Base-by-base conservation (phyloP, 2,888 invertebrate genomes). In the Agrotis segetum region DNA sequence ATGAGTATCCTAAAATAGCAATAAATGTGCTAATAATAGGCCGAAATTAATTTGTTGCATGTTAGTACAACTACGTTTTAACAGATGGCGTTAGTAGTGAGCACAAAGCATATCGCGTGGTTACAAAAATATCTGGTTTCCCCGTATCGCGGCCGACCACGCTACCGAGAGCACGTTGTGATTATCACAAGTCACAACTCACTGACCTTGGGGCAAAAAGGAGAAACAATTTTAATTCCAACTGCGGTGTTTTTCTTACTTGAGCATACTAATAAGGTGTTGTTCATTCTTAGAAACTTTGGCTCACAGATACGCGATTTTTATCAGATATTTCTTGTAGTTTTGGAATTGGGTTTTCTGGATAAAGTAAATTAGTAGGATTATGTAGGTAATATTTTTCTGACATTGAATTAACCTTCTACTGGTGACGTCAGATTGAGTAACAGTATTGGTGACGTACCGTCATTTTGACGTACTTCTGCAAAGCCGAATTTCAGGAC, bases 151-250 rank as follows among this genome's bases (percentile, higher is more conserved):
- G 78, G 77, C 72, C 87, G 82, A 66, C 77, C 84, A 82, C 83
- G 79, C 79, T 83, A 84, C 82, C 83, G 85, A 85, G 82, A 87
- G 88, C 89, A 86, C 88, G 84, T 84, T 90, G 90, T 91, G 92
- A 92, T 94, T 91, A 94, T 91, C 91, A 90, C 90, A 86, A 89
- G 88, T 89, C 88, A 90, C 92, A 92, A 95, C 94, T 93, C 91
- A 90, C 93, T 91, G 94, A 92, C 95, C 95, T 96, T 96, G 95
- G 88, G 86, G 92, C 93, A 95, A 95, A 94, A 94, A 94, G 90
- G 92, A 92, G 94, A 92, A 92, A 93, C 91, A 87, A 93, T 92
- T 92, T 92, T 90, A 93, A 92, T 92, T 90, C 93, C 89, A 87
- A 90, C 90, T 88, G 91, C 88, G 90, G 90, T 88, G 88, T 90